Percentiles rank a stretch among this genome's conserved stretches.
phyloP scores from a whole-genome alignment of 92 coral and sea anemone species.

The Galaxea fascicularis region DNA sequence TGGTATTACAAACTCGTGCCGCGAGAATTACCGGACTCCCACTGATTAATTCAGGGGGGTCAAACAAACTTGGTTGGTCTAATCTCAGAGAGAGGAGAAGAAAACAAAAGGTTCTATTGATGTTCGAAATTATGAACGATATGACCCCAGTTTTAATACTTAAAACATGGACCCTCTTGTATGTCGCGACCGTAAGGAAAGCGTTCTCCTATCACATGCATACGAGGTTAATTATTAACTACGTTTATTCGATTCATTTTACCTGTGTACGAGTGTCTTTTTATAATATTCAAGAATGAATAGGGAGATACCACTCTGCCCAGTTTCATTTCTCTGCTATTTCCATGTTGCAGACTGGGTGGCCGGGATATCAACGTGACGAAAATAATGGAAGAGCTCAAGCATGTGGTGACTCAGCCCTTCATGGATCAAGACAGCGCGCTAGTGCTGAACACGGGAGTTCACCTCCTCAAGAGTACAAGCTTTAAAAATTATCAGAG shows the following conservation, averaged over 20 bases:
- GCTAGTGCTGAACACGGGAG: constrained; percentile 70
- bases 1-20: not conserved
- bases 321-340: not conserved
- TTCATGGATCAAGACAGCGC: constrained; percentile 79
- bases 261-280: too few relatives aligned
- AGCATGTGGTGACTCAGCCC: constrained; percentile 65
- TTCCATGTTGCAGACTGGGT: constrained; percentile 53
- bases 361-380: constrained; percentile 70
- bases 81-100: constrained; percentile 21
- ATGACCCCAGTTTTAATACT: constrained; percentile 4
- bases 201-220: too few relatives aligned
- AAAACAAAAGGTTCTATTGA: constrained; percentile 14
- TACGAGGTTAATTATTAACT: too few relatives aligned
- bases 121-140: constrained; percentile 13
- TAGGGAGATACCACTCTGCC: not conserved
- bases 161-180: too few relatives aligned
- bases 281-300: too few relatives aligned
- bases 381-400: constrained; percentile 64
- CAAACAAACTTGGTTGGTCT: constrained; percentile 14
- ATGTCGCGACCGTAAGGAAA: too few relatives aligned
- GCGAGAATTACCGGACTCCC: not conserved
- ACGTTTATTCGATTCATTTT: too few relatives aligned
- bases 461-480: constrained; percentile 78
- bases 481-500: constrained; percentile 74
- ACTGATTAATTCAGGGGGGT: not conserved